phyloP scores from a whole-genome alignment of 2,113 vertebrate species.

The Nannospalax galili region DNA sequence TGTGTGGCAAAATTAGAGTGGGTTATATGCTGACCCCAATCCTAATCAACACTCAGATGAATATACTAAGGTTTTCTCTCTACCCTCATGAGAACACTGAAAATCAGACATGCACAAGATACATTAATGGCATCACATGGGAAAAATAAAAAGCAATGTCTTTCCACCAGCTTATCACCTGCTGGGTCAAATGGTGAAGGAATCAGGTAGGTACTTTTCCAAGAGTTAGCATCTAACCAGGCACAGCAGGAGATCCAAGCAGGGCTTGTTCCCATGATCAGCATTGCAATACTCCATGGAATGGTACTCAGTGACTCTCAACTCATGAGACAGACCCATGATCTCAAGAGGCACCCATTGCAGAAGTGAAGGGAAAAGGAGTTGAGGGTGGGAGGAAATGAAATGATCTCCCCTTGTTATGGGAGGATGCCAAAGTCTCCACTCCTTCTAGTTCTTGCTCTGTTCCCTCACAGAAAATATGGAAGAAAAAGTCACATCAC shows the following conservation, averaged over 20 bases:
- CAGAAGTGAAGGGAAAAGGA: background rate
- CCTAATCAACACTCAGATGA: background rate
- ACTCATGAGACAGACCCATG: rapidly evolving
- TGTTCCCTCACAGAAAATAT: background rate
- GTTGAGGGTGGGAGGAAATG: background rate
- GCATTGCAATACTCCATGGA: rapidly evolving
- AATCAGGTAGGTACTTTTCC: background rate
- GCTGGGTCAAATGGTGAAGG: background rate
- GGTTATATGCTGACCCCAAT: background rate
- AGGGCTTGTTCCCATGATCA: background rate
- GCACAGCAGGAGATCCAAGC: background rate
- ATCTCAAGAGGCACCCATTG: background rate
- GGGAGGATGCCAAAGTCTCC: background rate
- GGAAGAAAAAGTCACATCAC: background rate
- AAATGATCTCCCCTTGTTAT: background rate
- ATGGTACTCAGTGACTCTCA: rapidly evolving
- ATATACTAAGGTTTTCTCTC: background rate
- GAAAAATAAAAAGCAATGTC: background rate
- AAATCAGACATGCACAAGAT: background rate
- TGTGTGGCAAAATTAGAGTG: background rate
- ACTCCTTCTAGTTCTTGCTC: background rate
- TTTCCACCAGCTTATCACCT: background rate
- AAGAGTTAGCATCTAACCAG: background rate
- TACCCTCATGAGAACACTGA: background rate
- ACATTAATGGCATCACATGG: background rate